Base-by-base conservation (phyloP, 2,113 vertebrate genomes). In the Parus major region DNA sequence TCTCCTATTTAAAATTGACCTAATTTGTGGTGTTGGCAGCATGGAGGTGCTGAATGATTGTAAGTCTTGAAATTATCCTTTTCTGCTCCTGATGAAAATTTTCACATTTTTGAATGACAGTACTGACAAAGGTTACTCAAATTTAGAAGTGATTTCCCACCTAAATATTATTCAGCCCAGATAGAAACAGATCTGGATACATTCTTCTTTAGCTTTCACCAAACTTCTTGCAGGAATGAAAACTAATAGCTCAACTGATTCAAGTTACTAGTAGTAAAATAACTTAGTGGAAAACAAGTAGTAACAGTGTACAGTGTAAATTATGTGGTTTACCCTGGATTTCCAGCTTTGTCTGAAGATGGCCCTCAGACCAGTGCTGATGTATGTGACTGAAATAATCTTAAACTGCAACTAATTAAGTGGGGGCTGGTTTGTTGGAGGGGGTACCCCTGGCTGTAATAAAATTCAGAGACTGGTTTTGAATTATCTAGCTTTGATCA, bases 341-440 rank as follows among this genome's bases (percentile, higher is more conserved):
- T 64, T 79, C 23, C 41, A 66, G 0, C 49, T 59, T 56, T 33
- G 49, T 52, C 36, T 78, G 31, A 70, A 56, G 36, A 28, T 39
- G 22, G 12, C 39, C 12, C 20, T 27, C 39, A 33, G 36, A 24
- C 39, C 7, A 11, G 25, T 70, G 52, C 65, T 91, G 39, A 35
- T 49, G 4, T 17, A 9, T 8, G 7, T 50, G 49, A 19, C 14
- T 60, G 59, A 80, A 84, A 50, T 13, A 16, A 46, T 52, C 64
- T 44, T 31, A 23, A 42, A 27, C 39, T 63, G 4, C 29, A 41
- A 11, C 39, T 81, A 27, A 24, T 25, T 20, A 49, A 57, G 13
- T 41, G 18, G 8, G 12, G 6, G 6, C 0, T 0, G 8, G 7
- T 13, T 46, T 29, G 28, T 27, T 76, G 63, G 35, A 63, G 28